Base-by-base conservation (phyloP, 2,797 vertebrate species). In the Cichlasoma orientale region DNA sequence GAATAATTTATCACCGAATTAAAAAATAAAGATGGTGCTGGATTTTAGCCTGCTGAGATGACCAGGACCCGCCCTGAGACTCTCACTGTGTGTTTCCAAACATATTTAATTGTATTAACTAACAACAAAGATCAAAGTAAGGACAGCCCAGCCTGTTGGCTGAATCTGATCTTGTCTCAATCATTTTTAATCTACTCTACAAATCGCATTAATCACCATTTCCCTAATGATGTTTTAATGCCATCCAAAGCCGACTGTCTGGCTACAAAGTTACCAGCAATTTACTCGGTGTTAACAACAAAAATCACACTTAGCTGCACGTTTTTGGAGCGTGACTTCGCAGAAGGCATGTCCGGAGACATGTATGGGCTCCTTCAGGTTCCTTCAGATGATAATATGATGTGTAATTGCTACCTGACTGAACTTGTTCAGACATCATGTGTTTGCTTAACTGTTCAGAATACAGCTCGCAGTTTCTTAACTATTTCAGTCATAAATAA, bases 81-180 rank as follows among this genome's bases (percentile, higher is more conserved):
- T 16, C 2, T 61, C 12, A 23, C 11, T 36, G 13, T 23, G 33
- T 14, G 16, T 41, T 25, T 41, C 21, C 58, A 41, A 36, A 41
- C 36, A 61, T 21, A 41, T 16, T 61, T 61, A 38, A 61, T 41
- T 61, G n/a, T 1, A 25, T 23, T 0, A 38, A 59, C 31, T 21
- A 59, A 21, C 19, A 21, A 14, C 19, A 36, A 21, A 36, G 4
- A 41, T 1, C 36, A 16, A 7, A 23, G 2, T 14, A 59, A 61
- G 2, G n/a, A 23, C 12, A 23, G n/a, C 58, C 16, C 36, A 0
- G 13, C 1, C 36, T 25, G 0, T 0, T 47, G 1, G 14, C 38
- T 25, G 13, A 63, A 63, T 25, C 14, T 6, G 2, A 44, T 25
- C 38, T 4, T 0, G 41, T 63, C 38, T 63, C 14, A 66, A 27